phyloP scores from a whole-genome alignment of 2,888 invertebrate species.

The Phoenoteleia sp. region DNA sequence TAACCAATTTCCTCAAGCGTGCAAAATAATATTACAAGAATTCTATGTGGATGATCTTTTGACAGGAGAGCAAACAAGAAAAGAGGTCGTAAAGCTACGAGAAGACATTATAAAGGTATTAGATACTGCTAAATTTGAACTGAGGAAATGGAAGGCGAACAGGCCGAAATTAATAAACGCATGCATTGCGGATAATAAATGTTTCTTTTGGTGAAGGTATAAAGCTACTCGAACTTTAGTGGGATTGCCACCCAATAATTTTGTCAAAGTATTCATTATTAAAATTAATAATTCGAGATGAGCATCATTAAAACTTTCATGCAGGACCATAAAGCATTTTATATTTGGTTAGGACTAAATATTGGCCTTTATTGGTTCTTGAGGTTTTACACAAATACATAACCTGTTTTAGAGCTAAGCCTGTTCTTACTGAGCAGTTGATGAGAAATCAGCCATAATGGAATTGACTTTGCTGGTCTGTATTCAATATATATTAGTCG shows the following conservation, averaged over 20 bases:
- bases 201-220: conserved; percentile 2
- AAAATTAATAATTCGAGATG: conserved; percentile 20
- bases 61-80: conserved; percentile 29
- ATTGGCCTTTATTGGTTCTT: conserved; percentile 39
- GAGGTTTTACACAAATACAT: not conserved
- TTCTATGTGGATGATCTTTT: conserved; percentile 60
- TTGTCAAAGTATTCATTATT: conserved; percentile 32
- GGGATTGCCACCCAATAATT: conserved; percentile 50
- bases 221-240: conserved; percentile 43
- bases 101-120: not conserved
- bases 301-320: conserved; percentile 51
- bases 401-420: not conserved
- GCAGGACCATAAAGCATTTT: conserved; percentile 26
- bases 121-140: not conserved
- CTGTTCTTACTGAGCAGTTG: not conserved
- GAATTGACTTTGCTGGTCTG: conserved; percentile 64
- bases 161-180: not conserved
- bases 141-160: not conserved
- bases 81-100: not conserved
- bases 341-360: conserved; percentile 36
- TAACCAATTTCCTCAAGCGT: conserved; percentile 20
- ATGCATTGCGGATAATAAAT: not conserved
- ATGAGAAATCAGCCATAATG: not conserved
- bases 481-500: conserved; percentile 60
- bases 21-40: conserved; percentile 2